Base-by-base conservation (phyloP, 2,797 vertebrate species). In the Spinus olivaceus region DNA sequence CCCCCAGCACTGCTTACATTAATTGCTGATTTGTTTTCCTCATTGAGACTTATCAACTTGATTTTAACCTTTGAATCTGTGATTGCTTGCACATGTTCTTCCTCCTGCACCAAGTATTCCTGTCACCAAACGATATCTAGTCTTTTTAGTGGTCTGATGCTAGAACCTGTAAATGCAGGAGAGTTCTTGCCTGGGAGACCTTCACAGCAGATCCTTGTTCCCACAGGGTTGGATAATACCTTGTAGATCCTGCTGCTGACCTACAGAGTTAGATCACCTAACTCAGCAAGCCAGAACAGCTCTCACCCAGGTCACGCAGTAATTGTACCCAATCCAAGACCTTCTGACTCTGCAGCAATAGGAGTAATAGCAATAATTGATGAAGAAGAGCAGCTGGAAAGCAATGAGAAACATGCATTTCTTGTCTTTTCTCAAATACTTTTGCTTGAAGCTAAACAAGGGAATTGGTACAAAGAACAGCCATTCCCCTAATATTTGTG, bases 11-110 rank as follows among this genome's bases (percentile, higher is more conserved):
- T 50, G 16, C 39, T 71, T 78, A 49, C 10, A 66, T 23, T 28
- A 39, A 65, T 18, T 41, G 65, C 24, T 46, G 23, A 44, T 76
- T 65, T 57, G 27, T 82, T 90, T 71, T 53, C 28, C 8, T 11
- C n/a, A 18, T 21, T 76, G 28, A 30, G 39, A 81, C 41, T 56
- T 69, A 82, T 3, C 20, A 76, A 27, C 59, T 65, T 71, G 27
- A 74, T 93, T 86, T 90, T 78, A 92, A 64, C 21, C 11, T 83
- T 82, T 76, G 35, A 61, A 71, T 39, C n/a, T 69, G 14, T 57
- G 70, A 72, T 23, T 69, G 25, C 23, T 65, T 74, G 16, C 49
- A 42, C 25, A 71, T 0, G 1, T 10, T 65, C 37, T 86, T 78
- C 71, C 64, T 91, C 35, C 35, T 32, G 32, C 59, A 27, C 8